Base-by-base conservation (phyloP, 2,797 vertebrate species). In the Heterohyrax brucei region DNA sequence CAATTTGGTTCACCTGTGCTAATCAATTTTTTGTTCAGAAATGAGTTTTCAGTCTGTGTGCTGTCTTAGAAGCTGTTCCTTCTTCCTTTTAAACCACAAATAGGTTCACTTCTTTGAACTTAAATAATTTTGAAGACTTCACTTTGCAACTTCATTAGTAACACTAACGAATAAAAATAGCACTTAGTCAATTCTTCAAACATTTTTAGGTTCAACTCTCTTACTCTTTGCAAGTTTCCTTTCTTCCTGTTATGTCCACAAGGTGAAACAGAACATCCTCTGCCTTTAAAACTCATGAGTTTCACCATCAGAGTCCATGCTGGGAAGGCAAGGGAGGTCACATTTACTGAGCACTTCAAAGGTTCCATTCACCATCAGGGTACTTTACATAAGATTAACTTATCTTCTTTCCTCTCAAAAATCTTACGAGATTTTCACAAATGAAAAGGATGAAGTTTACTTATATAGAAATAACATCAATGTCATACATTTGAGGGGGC, bases 1-100 rank as follows among this genome's bases (percentile, higher is more conserved):
- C 33, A 70, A 62, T 88, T 93, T 87, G 66, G 53, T 68, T 90
- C 80, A 89, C 39, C 50, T 95, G 14, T 76, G 33, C 28, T 85
- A 68, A 92, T 77, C 81, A 93, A 91, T 76, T 89, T 44, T 73
- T 68, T 82, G 10, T 84, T 91, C 48, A 72, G 77, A 86, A 22
- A 75, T 82, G 72, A 59, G 53, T 95, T 89, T 89, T 93, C 26
- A 93, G 66, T n/a, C 33, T 53, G 19, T 1, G 0, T 78, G 16
- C 28, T 50, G 2, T 6, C 44, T 94, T 72, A 77, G 28, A 92
- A 79, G 28, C 10, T 66, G 68, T 72, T 61, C 28, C 24, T 44
- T 82, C 68, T 84, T 89, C 33, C 21, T 91, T 88, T 78, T 86
- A 46, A 87, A 7, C 53, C 59, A 80, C 26, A 84, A 66, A 91